These are phyloP conservation scores for Pandion haliaetus DNA, from an alignment of 2,113 vertebrate genomes.

Conservation along the genomic window DNA sequence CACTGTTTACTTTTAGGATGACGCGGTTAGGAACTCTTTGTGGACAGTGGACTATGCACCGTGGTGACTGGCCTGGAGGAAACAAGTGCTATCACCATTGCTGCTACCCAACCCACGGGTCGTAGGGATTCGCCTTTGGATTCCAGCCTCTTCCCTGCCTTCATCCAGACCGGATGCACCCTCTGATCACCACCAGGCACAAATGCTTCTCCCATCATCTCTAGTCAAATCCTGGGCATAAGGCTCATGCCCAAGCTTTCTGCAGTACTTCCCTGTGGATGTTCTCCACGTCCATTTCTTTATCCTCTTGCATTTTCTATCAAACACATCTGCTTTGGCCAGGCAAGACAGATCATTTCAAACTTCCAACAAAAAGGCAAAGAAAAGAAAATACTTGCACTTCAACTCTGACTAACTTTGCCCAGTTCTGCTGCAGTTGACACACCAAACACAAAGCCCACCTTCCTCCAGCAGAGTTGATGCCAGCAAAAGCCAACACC, in stretches of 20 bases:
- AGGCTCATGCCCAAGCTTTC: neutral
- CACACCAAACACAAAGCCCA: neutral
- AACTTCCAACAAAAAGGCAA: neutral
- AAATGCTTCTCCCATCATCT: neutral
- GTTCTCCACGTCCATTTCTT: neutral
- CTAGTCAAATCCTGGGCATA: neutral
- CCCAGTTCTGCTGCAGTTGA: rapidly evolving
- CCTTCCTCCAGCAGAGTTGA: neutral
- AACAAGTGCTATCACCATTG: neutral
- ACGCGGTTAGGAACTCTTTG: neutral
- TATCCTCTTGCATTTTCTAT: neutral
- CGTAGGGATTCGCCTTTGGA: rapidly evolving
- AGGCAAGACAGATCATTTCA: neutral
- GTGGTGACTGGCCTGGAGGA: no score
- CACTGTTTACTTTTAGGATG: neutral
- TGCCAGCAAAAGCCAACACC: neutral
- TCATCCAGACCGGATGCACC: rapidly evolving
- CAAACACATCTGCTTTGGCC: neutral
- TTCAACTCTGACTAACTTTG: neutral
- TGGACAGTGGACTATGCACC: neutral
- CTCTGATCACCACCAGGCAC: neutral
- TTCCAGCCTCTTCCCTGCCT: neutral
- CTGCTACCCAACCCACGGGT: neutral
- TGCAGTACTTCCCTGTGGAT: neutral
- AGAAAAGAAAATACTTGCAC: neutral